A percentile compares a stretch with the other conserved stretches of the same genome.
These are phyloP conservation scores for Heterodera filipjevi DNA, from an alignment of 2,888 invertebrate species.

Conservation along the genomic window DNA sequence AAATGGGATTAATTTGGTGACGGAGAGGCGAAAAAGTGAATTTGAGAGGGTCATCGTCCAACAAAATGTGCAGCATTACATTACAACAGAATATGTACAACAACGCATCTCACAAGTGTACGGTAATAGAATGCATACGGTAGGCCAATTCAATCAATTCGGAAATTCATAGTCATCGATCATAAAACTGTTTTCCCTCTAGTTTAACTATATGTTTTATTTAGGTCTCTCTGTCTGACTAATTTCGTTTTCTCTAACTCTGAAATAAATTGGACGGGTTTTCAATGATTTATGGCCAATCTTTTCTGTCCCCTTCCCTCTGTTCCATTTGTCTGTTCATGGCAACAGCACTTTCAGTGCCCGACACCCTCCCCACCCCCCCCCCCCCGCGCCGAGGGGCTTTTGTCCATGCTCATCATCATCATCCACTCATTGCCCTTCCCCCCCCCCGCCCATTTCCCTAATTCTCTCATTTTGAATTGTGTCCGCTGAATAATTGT, in stretches of 20 bases:
- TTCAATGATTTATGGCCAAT: too few species aligned
- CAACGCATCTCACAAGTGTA: not conserved
- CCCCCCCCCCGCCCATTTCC: not conserved
- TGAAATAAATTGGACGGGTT: too few species aligned
- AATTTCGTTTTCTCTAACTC: too few species aligned
- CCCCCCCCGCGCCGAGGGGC: not conserved
- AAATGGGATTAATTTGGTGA: slow-evolving; percentile 3
- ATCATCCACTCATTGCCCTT: not conserved
- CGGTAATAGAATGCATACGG: not conserved
- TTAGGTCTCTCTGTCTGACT: too few species aligned
- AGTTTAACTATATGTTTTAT: too few species aligned
- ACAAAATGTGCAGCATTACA: too few species aligned
- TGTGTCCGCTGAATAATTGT: slow-evolving; percentile 7
- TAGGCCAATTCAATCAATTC: not conserved
- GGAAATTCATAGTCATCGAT: too few species aligned
- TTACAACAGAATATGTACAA: too few species aligned
- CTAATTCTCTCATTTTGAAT: not conserved
- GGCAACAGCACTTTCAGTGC: not conserved
- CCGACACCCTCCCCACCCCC: not conserved
- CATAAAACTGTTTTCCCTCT: too few species aligned
- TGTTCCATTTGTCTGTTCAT: not conserved
- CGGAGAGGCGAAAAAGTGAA: not conserved
- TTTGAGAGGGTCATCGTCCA: not conserved
- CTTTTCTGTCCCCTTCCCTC: not conserved
- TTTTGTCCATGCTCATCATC: not conserved